A percentile compares a stretch with the other conserved stretches of the same genome.
Evolutionary conservation across 2,888 invertebrate species (phyloP).

Genomic region (Sialis fuliginosa): DNA sequence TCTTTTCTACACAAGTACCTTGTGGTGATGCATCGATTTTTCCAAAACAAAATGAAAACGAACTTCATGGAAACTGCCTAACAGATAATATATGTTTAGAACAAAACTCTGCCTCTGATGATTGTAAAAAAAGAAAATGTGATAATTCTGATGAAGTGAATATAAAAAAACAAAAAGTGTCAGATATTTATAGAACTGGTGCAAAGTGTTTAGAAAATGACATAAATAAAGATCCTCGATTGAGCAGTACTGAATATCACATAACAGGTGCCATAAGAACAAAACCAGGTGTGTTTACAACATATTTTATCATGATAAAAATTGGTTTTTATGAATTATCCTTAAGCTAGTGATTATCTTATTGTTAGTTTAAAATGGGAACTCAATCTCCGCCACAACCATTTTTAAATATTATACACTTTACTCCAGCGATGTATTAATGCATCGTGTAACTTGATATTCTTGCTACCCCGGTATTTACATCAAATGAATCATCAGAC

Average conservation of each 20-base stretch:
- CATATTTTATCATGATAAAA: too few species aligned
- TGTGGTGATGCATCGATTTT: constrained; percentile 90
- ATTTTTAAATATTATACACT: too few species aligned
- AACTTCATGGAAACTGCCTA: constrained; percentile 12
- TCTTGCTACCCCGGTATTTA: too few species aligned
- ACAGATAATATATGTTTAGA: constrained; percentile 10
- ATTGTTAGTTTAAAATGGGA: too few species aligned
- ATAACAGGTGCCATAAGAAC: constrained; percentile 53
- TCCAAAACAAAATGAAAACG: constrained; percentile 28
- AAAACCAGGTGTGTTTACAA: constrained; percentile 51
- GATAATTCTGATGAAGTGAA: too few species aligned
- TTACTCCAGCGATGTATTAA: too few species aligned
- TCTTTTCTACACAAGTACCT: constrained; percentile 74
- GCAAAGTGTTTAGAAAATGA: constrained; percentile 57
- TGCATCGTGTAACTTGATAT: too few species aligned
- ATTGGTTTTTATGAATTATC: too few species aligned
- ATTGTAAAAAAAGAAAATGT: constrained; percentile 7
- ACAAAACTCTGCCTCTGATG: constrained; percentile 10
- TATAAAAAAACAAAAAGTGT: constrained; percentile 12
- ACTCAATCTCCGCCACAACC: too few species aligned
- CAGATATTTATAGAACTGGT: constrained; percentile 60
- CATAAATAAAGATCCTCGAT: constrained; percentile 35
- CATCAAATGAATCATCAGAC: too few species aligned
- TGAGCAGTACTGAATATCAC: constrained; percentile 45
- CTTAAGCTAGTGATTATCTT: too few species aligned